Evolutionary conservation across 2,113 vertebrate species (phyloP), one percentile per base, ranked within the genome.

Genomic region (Caloenas nicobarica): DNA sequence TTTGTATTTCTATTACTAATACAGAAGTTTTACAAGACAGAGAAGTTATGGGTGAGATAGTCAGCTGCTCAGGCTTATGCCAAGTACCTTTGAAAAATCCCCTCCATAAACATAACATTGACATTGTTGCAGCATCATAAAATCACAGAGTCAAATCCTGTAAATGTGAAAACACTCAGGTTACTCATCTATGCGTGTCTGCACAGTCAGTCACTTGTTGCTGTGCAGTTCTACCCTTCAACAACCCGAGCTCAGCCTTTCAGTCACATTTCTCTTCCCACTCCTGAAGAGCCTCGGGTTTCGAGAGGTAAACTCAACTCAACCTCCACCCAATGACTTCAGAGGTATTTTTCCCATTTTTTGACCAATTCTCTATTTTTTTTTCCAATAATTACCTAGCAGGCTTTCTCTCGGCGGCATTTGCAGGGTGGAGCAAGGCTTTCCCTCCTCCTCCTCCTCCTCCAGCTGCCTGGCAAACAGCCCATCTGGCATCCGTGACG

Each of bases 401-500:
- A 31, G 36, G 33, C 3, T 81, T 72, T 89, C 44, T 28, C 73
- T 48, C 28, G 0, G 50, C 7, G 0, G 46, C 1, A 0, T 17
- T 92, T 56, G 53, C 36, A 13, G 86, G 66, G 83, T 11, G 29
- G 65, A 77, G 79, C 44, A 29, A 72, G 89, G 73, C 51, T 93
- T 65, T 89, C 80, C 86, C 77, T 92, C 77, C 93, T 90, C 86
- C 77, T 91, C 76, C n/a, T n/a, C n/a, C 91, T 89, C 84, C 82
- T 70, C 64, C 51, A 25, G 46, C 73, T 95, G 85, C 42, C 61
- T 94, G 95, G 92, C 92, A 72, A 62, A 23, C 24, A 56, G 60
- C 93, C 92, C 96, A 96, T 95, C 87, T 96, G 96, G 96, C 93
- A 91, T 33, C 91, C 96, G 92, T 95, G 96, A 40, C 86, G 93